Evolutionary conservation across 2,888 invertebrate genomes (phyloP), one percentile per base, ranked within the genome.

Genomic region (Chrysomela aeneicollis): DNA sequence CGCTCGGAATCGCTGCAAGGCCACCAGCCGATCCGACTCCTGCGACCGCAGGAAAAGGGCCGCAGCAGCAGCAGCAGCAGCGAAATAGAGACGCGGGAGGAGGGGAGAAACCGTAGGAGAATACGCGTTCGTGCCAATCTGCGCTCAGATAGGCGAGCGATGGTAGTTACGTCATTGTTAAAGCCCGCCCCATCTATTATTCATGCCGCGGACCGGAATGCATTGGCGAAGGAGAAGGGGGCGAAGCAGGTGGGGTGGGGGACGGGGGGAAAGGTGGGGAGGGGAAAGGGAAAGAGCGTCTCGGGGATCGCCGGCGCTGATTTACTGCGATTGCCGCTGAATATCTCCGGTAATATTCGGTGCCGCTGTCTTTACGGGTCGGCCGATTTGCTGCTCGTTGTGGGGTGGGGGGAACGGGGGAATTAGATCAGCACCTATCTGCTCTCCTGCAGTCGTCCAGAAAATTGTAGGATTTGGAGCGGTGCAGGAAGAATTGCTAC

Each of bases 81-180:
- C 35, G 35, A 35, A 35, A 35, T 10, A 35, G 8, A 35, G 12
- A 26, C 26, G 26, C 26, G 6, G 10, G 35, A 35, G 12, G 12
- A 35, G 35, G 12, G 12, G 35, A 35, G 35, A 2, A 35, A 26
- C 4, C 26, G 26, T 6, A 3, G 26, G 26, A 26, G 26, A 26
- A 26, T 26, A 26, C 72, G 72, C 73, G 77, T 77, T 76, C 76
- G 76, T 78, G 78, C 79, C 80, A 80, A 79, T 79, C 80, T 79
- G 79, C 79, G 79, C 79, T 76, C 78, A 78, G 78, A 78, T 78
- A 74, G 74, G 62, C 37, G 77, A 73, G 78, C 81, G 81, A 81
- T 82, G 81, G 82, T 81, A 81, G 82, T 82, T 81, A 79, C 82
- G 82, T 82, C 82, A 82, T 82, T 82, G 82, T 82, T 81, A 78